Evolutionary conservation across 2,888 invertebrate species (phyloP), one percentile per base, ranked within the genome.

Genomic region (Platycheirus rosarum): DNA sequence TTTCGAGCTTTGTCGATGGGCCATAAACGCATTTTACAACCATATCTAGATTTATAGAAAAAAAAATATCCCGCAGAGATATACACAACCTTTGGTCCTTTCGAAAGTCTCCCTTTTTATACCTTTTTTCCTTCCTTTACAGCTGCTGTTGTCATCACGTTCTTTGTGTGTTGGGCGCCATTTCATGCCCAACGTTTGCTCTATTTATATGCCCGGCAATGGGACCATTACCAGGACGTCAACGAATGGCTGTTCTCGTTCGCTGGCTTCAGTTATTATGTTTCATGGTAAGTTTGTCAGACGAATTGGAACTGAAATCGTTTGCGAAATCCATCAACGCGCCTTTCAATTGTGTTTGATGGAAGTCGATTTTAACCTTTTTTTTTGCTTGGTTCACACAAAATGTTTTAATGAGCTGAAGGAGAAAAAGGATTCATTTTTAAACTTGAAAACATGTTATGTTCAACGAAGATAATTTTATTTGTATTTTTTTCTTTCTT

Each of bases 131-230:
- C 14, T 51, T n/a, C 2, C 20, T 13, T 70, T 37, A n/a, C n/a
- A 98, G 98, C 96, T 85, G 97, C 97, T 2, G 98, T 98, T 18
- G 98, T 98, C 65, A 92, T 97, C 6, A 95, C 96, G 32, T 98
- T 98, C 92, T 98, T 98, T 92, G 92, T 97, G 9, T 97, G 98
- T 91, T 98, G 98, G 98, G 97, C 97, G 0, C 98, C 98, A 26
- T 98, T 98, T 91, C 98, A 98, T 91, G 93, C 96, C 82, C 98
- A 98, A 91, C 92, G 98, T 5, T 92, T 98, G 65, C 93, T 97
- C 89, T 96, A 95, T 88, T 93, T 96, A 86, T 95, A 97, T 89
- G 95, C 93, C 26, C 92, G 92, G 82, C 90, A 93, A 18, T 91
- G 92, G 62, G 89, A 90, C 0, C 91, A 93, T 87, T 94, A 93